phyloP scores from a whole-genome alignment of 2,888 invertebrate genomes.

The Stenoptilia bipunctidactyla region DNA sequence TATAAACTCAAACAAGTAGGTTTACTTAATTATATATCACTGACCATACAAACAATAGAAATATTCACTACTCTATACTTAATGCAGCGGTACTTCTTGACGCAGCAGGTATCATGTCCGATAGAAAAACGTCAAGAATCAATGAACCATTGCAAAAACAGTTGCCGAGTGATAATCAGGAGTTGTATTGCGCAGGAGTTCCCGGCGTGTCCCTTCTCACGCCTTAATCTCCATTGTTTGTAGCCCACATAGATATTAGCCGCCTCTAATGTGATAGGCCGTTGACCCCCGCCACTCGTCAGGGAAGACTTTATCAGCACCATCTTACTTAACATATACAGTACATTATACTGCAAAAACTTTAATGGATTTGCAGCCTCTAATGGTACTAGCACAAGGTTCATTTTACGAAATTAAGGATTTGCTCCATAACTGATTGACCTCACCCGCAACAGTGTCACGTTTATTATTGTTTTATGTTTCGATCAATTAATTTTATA shows the following conservation, averaged over 20 bases:
- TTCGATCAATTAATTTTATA: conserved; percentile 37
- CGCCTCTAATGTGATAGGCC: conserved; percentile 11
- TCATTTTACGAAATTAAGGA: neutral
- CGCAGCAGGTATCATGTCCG: too few relatives aligned
- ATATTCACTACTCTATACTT: too few relatives aligned
- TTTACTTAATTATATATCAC: too few relatives aligned
- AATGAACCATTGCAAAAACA: neutral
- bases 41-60: too few relatives aligned
- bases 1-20: too few relatives aligned
- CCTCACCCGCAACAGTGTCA: conserved; percentile 33
- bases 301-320: conserved; percentile 13
- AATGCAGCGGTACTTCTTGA: too few relatives aligned
- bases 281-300: conserved; percentile 10
- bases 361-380: neutral
- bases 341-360: neutral
- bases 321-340: conserved; percentile 10
- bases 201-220: neutral
- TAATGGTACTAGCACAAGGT: neutral
- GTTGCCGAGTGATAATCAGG: too few relatives aligned
- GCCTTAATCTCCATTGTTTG: conserved; percentile 1
- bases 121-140: neutral
- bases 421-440: conserved; percentile 19
- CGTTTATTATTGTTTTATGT: conserved; percentile 38
- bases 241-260: neutral
- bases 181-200: too few relatives aligned